Base-by-base conservation (phyloP, 2,113 vertebrate genomes). In the Megaceryle maxima region DNA sequence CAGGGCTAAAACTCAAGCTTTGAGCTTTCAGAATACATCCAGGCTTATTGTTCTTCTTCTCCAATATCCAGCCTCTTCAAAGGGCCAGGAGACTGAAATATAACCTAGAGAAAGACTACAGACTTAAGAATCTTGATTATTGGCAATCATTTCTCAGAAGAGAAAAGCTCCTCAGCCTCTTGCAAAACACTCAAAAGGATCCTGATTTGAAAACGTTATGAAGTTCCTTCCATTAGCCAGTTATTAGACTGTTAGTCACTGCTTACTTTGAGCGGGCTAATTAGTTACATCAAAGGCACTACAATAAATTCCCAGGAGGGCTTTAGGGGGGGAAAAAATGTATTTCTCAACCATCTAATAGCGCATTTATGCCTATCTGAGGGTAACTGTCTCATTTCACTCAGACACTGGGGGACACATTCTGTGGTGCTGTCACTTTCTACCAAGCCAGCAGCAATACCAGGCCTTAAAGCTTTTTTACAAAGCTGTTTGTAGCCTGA, bases 271-370 rank as follows among this genome's bases (percentile, higher is more conserved):
- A 98, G 96, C 88, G 33, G 94, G 84, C 97, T 98, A 98, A 98
- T 98, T 98, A 98, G 97, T 97, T 95, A 97, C 97, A 98, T 98
- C 98, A 98, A 98, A 98, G 96, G 88, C 93, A 1, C 66, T 97
- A 97, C 96, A 97, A 97, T 94, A 97, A 97, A 98, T 92, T 98
- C 98, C 97, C 96, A 88, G 79, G 90, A 96, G 97, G 73, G 68
- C 62, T 92, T 82, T 19, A 3, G 44, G 22, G 48, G 70, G 37
- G 24, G 24, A 37, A 48, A 55, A 60, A 93, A 78, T 82, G 21
- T 92, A 95, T 94, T 95, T 89, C 81, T 94, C 80, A 96, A 92
- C 96, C 57, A 76, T 94, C 94, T 98, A 97, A 96, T 86, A 94
- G 94, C 6, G 13, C 94, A 9, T 97, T 97, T 98, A 96, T 90